A percentile compares a stretch with the other conserved stretches of the same genome.
Conservation (phyloP, 2,797 vertebrate genomes). For the Chaetophractus vellerosus region DNA sequence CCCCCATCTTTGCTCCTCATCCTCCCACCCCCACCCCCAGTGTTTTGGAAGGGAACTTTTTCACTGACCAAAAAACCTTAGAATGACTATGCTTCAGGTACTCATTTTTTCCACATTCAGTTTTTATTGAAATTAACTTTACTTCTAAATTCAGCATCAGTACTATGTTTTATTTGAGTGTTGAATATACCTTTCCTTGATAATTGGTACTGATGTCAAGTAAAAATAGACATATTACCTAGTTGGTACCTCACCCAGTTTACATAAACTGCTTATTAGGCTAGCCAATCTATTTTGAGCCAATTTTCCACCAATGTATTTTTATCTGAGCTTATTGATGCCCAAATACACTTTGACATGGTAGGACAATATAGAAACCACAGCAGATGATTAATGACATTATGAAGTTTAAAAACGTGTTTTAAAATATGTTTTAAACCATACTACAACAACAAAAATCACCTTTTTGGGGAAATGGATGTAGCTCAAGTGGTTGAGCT, state of each 20-base stretch:
- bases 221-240: constrained; percentile 85
- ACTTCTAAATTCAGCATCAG: constrained; percentile 81
- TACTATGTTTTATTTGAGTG: constrained; percentile 81
- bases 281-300: constrained; percentile 76
- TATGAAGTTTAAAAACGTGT: constrained; percentile 28
- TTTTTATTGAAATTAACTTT: constrained; percentile 84
- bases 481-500: too few species aligned
- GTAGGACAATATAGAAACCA: constrained; percentile 79
- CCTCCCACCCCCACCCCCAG: not conserved
- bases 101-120: constrained; percentile 82
- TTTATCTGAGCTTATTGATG: constrained; percentile 78
- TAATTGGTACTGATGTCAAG: constrained; percentile 84
- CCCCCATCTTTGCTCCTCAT: not conserved
- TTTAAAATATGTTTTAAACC: constrained; percentile 70
- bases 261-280: constrained; percentile 84
- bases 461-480: not conserved
- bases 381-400: constrained; percentile 72
- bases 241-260: constrained; percentile 74
- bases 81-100: constrained; percentile 60
- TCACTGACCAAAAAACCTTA: constrained; percentile 59
- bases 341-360: constrained; percentile 75
- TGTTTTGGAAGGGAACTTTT: constrained; percentile 42
- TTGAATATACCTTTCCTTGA: constrained; percentile 85
- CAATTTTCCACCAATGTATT: constrained; percentile 82
- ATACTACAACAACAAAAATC: not conserved